These are phyloP conservation scores for Hemibagrus wyckioides DNA, from an alignment of 2,113 vertebrate species.

Conservation along the genomic window DNA sequence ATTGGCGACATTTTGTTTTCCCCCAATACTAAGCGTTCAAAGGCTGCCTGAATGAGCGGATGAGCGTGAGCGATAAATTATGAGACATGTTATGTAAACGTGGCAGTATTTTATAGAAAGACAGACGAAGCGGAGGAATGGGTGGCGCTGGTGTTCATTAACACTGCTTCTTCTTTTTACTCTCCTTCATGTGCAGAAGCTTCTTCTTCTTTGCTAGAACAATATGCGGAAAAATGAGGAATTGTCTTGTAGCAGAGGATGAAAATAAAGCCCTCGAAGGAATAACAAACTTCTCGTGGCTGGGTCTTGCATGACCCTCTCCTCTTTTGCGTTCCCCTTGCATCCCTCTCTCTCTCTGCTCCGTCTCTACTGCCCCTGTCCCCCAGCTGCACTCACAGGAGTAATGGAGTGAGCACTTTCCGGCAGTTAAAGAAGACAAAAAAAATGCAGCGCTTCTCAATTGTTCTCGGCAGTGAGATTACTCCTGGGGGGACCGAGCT, in stretches of 20 bases:
- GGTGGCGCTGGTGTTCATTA: slow-evolving; percentile 9
- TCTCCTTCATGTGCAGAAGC: slow-evolving; percentile 39
- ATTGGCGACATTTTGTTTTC: background rate
- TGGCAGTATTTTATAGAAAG: slow-evolving; percentile 4
- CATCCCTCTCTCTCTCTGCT: slow-evolving; percentile 10
- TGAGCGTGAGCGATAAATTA: slow-evolving; percentile 2
- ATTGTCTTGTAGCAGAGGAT: slow-evolving; percentile 31
- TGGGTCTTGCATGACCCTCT: slow-evolving; percentile 55
- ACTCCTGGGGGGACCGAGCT: slow-evolving; percentile 68
- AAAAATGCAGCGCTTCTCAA: slow-evolving; percentile 66
- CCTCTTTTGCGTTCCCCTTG: slow-evolving; percentile 24
- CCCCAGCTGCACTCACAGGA: slow-evolving; percentile 54
- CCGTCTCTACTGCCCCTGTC: slow-evolving; percentile 50
- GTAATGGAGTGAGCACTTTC: slow-evolving; percentile 57
- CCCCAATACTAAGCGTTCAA: background rate
- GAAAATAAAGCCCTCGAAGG: slow-evolving; percentile 54
- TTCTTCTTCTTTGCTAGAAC: slow-evolving; percentile 25
- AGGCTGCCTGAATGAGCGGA: background rate
- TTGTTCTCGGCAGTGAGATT: slow-evolving; percentile 72
- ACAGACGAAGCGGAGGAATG: background rate
- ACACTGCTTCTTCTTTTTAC: background rate
- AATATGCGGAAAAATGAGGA: slow-evolving; percentile 44
- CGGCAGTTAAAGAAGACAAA: slow-evolving; percentile 61
- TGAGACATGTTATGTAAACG: slow-evolving; percentile 25
- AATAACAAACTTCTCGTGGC: slow-evolving; percentile 53